These are phyloP conservation scores for Mungos mungo DNA, from an alignment of 2,113 vertebrate species.

Conservation along the genomic window DNA sequence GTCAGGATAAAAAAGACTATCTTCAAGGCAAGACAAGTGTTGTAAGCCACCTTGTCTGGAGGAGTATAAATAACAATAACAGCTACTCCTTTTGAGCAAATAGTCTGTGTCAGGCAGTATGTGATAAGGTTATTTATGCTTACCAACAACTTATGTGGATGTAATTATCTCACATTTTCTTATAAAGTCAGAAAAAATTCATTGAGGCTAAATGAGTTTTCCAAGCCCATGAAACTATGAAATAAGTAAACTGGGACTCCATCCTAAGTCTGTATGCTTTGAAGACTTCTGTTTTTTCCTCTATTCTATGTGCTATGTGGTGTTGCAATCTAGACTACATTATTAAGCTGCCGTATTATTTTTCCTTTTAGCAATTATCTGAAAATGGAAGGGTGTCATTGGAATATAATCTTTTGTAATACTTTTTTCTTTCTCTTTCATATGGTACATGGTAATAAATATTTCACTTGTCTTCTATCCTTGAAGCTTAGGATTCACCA, in stretches of 20 bases:
- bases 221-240: not conserved
- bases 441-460: not conserved
- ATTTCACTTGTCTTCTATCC: not conserved
- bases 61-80: not conserved
- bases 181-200: not conserved
- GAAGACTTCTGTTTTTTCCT: not conserved
- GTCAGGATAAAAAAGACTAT: not conserved
- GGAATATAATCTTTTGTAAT: conserved; percentile 15
- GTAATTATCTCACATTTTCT: not conserved
- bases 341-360: not conserved
- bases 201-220: not conserved
- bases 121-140: not conserved
- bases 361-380: conserved; percentile 44
- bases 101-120: not conserved
- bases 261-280: not conserved
- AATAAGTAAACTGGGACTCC: not conserved
- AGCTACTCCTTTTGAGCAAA: not conserved
- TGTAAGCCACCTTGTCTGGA: not conserved
- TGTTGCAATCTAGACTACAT: not conserved
- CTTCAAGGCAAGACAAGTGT: not conserved
- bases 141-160: not conserved
- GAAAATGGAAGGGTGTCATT: not conserved
- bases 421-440: not conserved
- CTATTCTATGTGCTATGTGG: not conserved
- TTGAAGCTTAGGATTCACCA: not conserved